Evolutionary conservation across 2,797 vertebrate genomes (phyloP), one percentile per base, ranked within the genome.

Genomic region (Hemitrygon akajei): DNA sequence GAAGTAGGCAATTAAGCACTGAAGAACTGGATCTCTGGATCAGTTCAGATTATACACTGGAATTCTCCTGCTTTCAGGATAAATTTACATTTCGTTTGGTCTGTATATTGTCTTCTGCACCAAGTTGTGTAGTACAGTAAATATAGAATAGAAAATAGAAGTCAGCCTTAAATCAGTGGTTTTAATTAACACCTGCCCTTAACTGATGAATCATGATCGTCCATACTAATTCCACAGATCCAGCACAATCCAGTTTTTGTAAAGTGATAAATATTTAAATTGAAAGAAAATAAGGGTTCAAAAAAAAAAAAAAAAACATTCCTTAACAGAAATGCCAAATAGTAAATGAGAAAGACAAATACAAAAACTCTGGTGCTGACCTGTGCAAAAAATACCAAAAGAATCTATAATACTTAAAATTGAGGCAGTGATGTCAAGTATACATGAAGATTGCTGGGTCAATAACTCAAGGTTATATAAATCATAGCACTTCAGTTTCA

Each of bases 171-270:
- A 92, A 73, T 73, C 37, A 34, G 20, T 20, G 25, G 69, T 25
- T 91, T 91, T 91, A 91, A 69, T 69, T 92, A 56, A 47, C 71
- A 34, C 69, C 91, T 92, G 34, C 7, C 37, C 11, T 73, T 73
- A 75, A 47, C 66, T 27, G 40, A 56, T 73, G 22, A 91, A 40
- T 11, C 40, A 11, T 73, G 89, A 91, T 73, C 25, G 27, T 73
- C 73, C 40, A 75, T 73, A 56, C 66, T 30, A 56, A 37, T 56
- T 47, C 34, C 5, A 11, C 69, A 63, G 91, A 71, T 92, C 34
- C 47, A 92, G 25, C 34, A 69, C n/a, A 47, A 94, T 95, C 95
- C 95, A 94, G 94, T 95, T 94, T 93, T 95, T 95, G 96, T 86
- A 96, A 95, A 96, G 95, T 96, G 95, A 93, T 86, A 47, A 14